Conservation (phyloP, 2,797 vertebrate species). For the Ctenochaetus hawaiiensis region DNA sequence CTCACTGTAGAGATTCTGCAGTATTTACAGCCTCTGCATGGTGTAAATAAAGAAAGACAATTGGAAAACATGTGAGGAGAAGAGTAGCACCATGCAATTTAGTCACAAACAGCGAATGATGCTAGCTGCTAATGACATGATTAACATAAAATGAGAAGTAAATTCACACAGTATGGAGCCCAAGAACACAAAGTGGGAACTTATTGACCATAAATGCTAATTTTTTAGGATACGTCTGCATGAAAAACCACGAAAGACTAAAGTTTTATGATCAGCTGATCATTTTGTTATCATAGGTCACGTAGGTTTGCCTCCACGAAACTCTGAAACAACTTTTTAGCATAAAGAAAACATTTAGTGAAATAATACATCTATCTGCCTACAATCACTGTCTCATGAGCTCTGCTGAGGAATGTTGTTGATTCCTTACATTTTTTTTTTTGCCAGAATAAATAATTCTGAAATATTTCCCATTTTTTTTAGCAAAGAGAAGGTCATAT, state of each 20-base stretch:
- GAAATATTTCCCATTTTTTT: slow-evolving; percentile 1
- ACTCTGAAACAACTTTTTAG: not conserved
- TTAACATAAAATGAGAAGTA: slow-evolving; percentile 44
- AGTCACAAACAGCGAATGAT: slow-evolving; percentile 7
- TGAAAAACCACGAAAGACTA: not conserved
- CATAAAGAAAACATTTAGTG: not conserved
- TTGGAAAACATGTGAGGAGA: not conserved
- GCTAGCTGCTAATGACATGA: slow-evolving; percentile 26
- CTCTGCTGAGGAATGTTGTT: not conserved
- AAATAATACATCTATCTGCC: not conserved
- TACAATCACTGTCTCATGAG: not conserved
- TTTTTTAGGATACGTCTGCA: not conserved
- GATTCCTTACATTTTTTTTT: not conserved
- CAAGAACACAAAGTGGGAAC: not conserved
- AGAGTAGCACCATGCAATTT: not conserved
- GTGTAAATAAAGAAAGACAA: slow-evolving; percentile 9
- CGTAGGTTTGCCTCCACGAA: not conserved
- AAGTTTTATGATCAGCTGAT: not conserved
- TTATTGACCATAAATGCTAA: too few relatives aligned
- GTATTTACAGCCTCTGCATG: not conserved
- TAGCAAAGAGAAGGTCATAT: not conserved
- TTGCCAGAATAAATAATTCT: slow-evolving; percentile 10
- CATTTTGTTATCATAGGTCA: not conserved
- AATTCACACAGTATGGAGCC: slow-evolving; percentile 7
- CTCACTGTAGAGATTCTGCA: slow-evolving; percentile 2